Evolutionary conservation across 2,113 vertebrate species (phyloP).

Genomic region (Colistium nudipinnis): DNA sequence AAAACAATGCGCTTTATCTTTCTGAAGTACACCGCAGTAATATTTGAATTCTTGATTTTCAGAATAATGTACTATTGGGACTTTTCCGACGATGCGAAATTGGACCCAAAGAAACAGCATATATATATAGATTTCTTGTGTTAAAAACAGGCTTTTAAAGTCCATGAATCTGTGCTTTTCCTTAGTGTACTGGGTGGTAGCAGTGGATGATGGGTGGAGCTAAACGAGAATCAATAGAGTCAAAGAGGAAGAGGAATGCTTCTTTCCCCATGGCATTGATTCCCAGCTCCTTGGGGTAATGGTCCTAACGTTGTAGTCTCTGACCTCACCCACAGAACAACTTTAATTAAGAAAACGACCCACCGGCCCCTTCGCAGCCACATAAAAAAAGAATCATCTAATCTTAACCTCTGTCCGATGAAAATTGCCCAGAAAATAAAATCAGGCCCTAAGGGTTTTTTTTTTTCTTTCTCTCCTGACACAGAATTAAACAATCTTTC

Average conservation of each 20-base stretch:
- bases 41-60: too few relatives aligned
- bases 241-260: conserved; percentile 69
- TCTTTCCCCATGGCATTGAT: conserved; percentile 72
- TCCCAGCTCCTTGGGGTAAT: conserved; percentile 70
- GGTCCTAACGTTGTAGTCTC: conserved; percentile 60
- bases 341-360: conserved; percentile 61
- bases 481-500: neutral
- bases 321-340: conserved; percentile 57
- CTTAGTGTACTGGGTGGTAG: conserved; percentile 25
- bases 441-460: neutral
- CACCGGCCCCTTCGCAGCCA: neutral
- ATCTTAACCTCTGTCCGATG: conserved; percentile 5
- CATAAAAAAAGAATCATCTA: neutral
- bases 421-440: conserved; percentile 2
- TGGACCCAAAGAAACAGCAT: too few relatives aligned
- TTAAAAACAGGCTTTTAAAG: neutral
- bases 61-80: too few relatives aligned
- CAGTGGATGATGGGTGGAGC: conserved; percentile 59
- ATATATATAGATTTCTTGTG: too few relatives aligned
- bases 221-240: conserved; percentile 82
- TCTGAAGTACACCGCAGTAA: too few relatives aligned
- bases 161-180: conserved; percentile 2
- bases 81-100: too few relatives aligned
- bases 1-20: too few relatives aligned
- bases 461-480: too few relatives aligned